These are phyloP conservation scores for Telenomus remus DNA, from an alignment of 1,140 invertebrate species.

Conservation along the genomic window DNA sequence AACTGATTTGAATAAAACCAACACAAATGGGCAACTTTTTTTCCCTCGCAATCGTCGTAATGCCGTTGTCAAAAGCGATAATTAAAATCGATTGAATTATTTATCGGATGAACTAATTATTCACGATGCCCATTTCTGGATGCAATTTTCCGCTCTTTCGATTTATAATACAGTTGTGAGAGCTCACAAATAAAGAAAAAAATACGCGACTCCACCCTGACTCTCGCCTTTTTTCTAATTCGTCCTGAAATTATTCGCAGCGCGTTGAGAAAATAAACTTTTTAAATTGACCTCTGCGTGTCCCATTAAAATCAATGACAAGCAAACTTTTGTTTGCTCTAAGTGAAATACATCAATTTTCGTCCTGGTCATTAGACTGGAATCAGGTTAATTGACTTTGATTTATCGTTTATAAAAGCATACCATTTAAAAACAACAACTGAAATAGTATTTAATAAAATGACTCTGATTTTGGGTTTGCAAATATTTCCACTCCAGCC, in stretches of 20 bases:
- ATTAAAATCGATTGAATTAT: no score
- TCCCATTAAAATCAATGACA: conserved; percentile 4
- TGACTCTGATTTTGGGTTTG: no score
- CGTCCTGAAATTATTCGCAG: no score
- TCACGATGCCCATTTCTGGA: no score
- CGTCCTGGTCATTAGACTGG: not conserved
- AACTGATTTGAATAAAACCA: conserved; percentile 31
- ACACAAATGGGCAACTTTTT: not conserved
- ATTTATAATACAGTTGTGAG: not conserved
- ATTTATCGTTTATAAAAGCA: conserved; percentile 2
- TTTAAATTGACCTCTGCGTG: not conserved
- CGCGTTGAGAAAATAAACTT: not conserved
- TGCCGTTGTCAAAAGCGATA: no score
- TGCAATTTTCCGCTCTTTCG: not conserved
- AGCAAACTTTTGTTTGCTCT: not conserved
- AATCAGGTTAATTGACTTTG: conserved; percentile 5
- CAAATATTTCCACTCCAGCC: no score
- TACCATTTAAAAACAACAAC: not conserved
- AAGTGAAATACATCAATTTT: conserved; percentile 7
- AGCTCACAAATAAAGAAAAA: not conserved
- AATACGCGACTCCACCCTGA: no score
- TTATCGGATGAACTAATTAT: no score
- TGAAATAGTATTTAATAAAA: not conserved
- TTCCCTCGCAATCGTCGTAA: not conserved
- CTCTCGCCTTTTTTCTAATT: no score